A percentile compares a stretch with the other conserved stretches of the same genome.
phyloP scores from a whole-genome alignment of 1,140 invertebrate genomes.

The Drosophila sp. region DNA sequence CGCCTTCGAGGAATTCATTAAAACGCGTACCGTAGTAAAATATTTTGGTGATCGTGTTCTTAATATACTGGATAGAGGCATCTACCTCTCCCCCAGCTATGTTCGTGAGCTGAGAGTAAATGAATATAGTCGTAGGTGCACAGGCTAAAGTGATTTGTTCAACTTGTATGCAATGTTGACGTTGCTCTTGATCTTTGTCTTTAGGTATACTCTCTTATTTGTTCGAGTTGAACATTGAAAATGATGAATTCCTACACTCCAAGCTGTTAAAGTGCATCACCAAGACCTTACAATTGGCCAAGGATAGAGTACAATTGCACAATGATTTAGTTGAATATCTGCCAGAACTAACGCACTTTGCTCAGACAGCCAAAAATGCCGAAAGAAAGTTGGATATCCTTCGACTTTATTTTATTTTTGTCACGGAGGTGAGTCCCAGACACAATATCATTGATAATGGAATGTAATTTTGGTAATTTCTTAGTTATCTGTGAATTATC shows the following conservation, averaged over 20 bases:
- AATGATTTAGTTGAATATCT: conserved; percentile 57
- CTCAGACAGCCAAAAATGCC: background rate
- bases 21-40: conserved; percentile 37
- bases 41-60: conserved; percentile 55
- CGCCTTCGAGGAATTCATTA: conserved; percentile 61
- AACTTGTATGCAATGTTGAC: background rate
- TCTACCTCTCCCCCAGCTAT: conserved; percentile 54
- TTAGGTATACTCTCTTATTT: conserved; percentile 58
- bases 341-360: conserved; percentile 32
- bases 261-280: conserved; percentile 56
- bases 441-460: background rate
- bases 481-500: conserved; percentile 71
- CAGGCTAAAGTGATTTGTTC: too few species aligned
- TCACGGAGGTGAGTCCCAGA: conserved; percentile 36
- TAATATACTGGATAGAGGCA: conserved; percentile 57
- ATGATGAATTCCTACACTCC: conserved; percentile 39
- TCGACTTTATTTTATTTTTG: conserved; percentile 52
- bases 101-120: conserved; percentile 58
- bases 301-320: conserved; percentile 60
- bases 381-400: conserved; percentile 53
- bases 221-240: conserved; percentile 57
- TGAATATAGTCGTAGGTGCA: conserved; percentile 63
- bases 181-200: background rate
- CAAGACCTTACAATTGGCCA: conserved; percentile 52
- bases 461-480: background rate